Evolutionary conservation across 35 echinoderm and acorn worm species (phyloP), one percentile per base, ranked within the genome.

Genomic region (Hemicentrotus pulcherrimus): DNA sequence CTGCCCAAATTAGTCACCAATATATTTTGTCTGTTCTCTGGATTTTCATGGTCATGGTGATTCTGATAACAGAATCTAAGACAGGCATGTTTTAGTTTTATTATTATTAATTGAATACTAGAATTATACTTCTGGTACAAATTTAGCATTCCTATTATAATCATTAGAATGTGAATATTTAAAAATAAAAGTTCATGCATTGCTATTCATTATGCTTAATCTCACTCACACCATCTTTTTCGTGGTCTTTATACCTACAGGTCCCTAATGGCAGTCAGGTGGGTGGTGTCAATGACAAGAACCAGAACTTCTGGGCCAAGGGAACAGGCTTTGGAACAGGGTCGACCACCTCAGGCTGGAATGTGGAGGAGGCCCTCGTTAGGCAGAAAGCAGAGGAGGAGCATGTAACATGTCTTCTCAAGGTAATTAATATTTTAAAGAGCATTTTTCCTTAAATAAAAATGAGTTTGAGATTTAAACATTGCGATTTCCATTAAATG

Each of bases 291-390:
- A 47, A 32, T 28, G 91, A 99, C 24, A 98, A 98, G 88, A 94
- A 87, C 15, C 98, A 99, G 95, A 97, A 94, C 45, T 99, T 98
- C 94, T 99, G 98, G 98, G 98, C 98, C 59, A 99, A 99, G 59
- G 98, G 98, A 6, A 98, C 98, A 48, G 98, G 97, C 18, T 99
- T 99, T 95, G 98, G 98, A 7, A 99, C 98, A 32, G 98, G 98
- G 2, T 99, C 98, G 18, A 99, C 98, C 19, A 96, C 97, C 41
- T 99, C 97, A 32, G 97, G 98, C 31, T 99, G 98, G 98, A 97
- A 99, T 94, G 98, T 97, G 24, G 98, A 99, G 86, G 96, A 99
- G 71, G 98, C 98, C 46, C 94, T 99, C 31, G 97, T 97, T 24
- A 99, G 96, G 52, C 98, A 99, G 94, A 97, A 97, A 60, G 98